Evolutionary conservation across 2,888 invertebrate species (phyloP).

Genomic region (Cataglyphis livida): DNA sequence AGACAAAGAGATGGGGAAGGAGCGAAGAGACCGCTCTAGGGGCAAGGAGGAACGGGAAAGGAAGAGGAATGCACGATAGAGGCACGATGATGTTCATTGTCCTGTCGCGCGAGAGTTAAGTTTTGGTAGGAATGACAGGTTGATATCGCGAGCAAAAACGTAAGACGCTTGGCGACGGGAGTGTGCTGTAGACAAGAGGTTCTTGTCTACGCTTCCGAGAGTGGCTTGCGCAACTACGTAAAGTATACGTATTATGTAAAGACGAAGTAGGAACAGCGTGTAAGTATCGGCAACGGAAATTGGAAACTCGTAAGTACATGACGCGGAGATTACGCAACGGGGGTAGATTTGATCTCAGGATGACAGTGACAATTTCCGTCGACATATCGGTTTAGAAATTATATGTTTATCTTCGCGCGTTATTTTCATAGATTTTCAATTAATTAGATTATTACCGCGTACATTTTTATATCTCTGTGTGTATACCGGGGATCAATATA

Average conservation of each 20-base stretch:
- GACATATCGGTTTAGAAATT: slow-evolving; percentile 4
- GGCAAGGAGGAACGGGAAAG: slow-evolving; percentile 51
- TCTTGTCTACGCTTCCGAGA: slow-evolving; percentile 22
- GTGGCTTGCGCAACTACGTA: slow-evolving; percentile 46
- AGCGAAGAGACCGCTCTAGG: neutral
- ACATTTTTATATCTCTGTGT: neutral
- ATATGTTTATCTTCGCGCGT: slow-evolving; percentile 28
- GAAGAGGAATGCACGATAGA: slow-evolving; percentile 22
- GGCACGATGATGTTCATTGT: slow-evolving; percentile 41
- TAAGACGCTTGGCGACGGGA: slow-evolving; percentile 28
- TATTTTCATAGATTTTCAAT: slow-evolving; percentile 30
- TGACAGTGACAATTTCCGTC: slow-evolving; percentile 34
- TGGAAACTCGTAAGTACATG: slow-evolving; percentile 48
- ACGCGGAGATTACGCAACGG: slow-evolving; percentile 33
- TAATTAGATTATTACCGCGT: neutral
- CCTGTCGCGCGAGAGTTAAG: slow-evolving; percentile 39
- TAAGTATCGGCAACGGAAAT: slow-evolving; percentile 47
- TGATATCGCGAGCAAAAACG: slow-evolving; percentile 48
- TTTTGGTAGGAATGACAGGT: slow-evolving; percentile 43
- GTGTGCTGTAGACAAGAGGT: slow-evolving; percentile 27
- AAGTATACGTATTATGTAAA: slow-evolving; percentile 53
- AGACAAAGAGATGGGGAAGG: slow-evolving; percentile 34
- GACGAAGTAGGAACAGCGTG: slow-evolving; percentile 39
- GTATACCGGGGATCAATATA: neutral
- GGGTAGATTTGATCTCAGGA: slow-evolving; percentile 21